phyloP scores from a whole-genome alignment of 2,888 invertebrate genomes.

The Leptinotarsa peninsularis region DNA sequence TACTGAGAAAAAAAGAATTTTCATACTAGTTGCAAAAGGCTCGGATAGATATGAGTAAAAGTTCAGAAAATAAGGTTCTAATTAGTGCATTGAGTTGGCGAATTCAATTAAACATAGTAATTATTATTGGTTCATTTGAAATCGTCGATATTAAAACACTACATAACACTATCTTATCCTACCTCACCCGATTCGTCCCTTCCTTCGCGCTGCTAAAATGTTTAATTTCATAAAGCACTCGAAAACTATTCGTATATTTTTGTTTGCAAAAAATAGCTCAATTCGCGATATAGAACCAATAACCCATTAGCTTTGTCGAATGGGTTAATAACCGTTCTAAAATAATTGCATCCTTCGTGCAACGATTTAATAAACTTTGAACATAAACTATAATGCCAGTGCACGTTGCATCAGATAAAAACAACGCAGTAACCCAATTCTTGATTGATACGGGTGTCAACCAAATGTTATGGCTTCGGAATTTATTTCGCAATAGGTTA shows the following conservation, averaged over 20 bases:
- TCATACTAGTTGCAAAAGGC: too few species aligned
- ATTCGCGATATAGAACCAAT: not conserved
- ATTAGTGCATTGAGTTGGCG: too few species aligned
- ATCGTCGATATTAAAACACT: too few species aligned
- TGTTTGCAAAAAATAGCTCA: not conserved
- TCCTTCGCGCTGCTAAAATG: not conserved
- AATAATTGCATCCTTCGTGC: constrained; percentile 29
- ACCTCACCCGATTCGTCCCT: not conserved
- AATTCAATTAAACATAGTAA: too few species aligned
- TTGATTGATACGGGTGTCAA: constrained; percentile 9
- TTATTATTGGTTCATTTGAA: too few species aligned
- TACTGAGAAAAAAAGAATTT: too few species aligned
- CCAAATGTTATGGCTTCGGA: not conserved
- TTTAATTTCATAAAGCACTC: not conserved
- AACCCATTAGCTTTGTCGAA: constrained; percentile 19
- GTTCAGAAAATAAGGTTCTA: too few species aligned
- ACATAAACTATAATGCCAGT: constrained; percentile 26
- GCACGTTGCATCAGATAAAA: constrained; percentile 27
- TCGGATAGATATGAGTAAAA: too few species aligned
- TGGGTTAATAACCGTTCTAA: constrained; percentile 23
- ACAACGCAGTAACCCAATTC: constrained; percentile 30
- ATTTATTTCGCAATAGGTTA: not conserved
- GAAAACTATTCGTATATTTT: not conserved
- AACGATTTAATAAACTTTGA: constrained; percentile 27
- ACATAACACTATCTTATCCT: not conserved